Percentiles rank a stretch among this genome's conserved stretches.
These are phyloP conservation scores for Thereva nobilitata DNA, from an alignment of 2,888 invertebrate genomes.

Conservation along the genomic window DNA sequence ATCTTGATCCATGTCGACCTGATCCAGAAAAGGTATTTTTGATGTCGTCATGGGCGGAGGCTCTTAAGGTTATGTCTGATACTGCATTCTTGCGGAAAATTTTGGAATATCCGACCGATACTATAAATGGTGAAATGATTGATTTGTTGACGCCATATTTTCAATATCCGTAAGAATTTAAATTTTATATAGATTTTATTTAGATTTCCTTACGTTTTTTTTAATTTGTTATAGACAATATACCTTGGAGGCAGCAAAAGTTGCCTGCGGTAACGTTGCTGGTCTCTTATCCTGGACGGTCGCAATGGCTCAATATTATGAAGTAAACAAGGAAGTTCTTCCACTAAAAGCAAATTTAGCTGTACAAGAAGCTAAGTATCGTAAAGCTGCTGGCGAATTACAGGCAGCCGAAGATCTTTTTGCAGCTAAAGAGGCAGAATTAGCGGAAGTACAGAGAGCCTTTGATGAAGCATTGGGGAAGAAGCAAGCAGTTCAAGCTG, in stretches of 20 bases:
- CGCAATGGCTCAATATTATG: slow-evolving; percentile 81
- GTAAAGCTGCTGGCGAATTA: slow-evolving; percentile 66
- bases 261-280: slow-evolving; percentile 89
- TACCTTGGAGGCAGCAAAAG: slow-evolving; percentile 79
- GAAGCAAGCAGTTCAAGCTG: slow-evolving; percentile 75
- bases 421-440: slow-evolving; percentile 61
- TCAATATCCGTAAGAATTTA: slow-evolving; percentile 61
- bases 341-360: slow-evolving; percentile 83
- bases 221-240: slow-evolving; percentile 60
- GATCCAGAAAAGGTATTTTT: slow-evolving; percentile 76
- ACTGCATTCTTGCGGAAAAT: slow-evolving; percentile 76
- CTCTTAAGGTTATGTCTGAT: slow-evolving; percentile 85
- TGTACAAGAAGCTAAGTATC: slow-evolving; percentile 75
- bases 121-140: slow-evolving; percentile 85
- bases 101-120: slow-evolving; percentile 81
- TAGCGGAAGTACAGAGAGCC: slow-evolving; percentile 67
- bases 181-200: neutral
- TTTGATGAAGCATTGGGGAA: slow-evolving; percentile 75
- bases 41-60: slow-evolving; percentile 82
- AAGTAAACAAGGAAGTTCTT: slow-evolving; percentile 84
- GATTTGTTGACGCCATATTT: slow-evolving; percentile 82
- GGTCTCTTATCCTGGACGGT: slow-evolving; percentile 88
- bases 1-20: slow-evolving; percentile 69
- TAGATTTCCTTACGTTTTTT: neutral
- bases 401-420: slow-evolving; percentile 62